Conservation (phyloP, 2,797 vertebrate genomes). For the Cyclura pinguis region DNA sequence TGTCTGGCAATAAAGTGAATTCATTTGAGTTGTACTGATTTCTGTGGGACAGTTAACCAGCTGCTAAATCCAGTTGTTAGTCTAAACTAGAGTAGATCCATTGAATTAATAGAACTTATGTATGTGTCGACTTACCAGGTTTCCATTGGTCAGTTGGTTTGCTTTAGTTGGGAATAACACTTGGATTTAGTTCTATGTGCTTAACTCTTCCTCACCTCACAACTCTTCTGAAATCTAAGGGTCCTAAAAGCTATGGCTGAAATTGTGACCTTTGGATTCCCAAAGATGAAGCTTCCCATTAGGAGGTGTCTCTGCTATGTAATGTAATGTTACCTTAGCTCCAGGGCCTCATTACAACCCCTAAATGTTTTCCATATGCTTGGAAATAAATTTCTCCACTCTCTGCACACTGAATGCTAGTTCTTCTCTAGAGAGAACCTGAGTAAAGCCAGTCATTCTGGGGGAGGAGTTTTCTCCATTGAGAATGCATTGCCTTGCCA, state of each 20-base stretch:
- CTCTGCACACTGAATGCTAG: constrained; percentile 60
- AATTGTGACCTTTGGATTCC: constrained; percentile 24
- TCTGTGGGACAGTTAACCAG: neutral
- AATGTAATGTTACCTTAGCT: constrained; percentile 69
- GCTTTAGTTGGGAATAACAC: too few relatives aligned
- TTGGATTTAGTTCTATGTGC: neutral
- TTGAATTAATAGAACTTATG: too few relatives aligned
- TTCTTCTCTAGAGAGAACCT: constrained; percentile 68
- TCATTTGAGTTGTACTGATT: neutral
- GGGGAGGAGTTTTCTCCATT: neutral
- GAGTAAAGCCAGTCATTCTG: constrained; percentile 65
- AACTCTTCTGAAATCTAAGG: neutral
- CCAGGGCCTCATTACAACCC: constrained; percentile 60
- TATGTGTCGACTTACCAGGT: too few relatives aligned
- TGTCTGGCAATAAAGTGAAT: neutral
- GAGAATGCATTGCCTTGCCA: constrained; percentile 58
- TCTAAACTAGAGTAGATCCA: too few relatives aligned
- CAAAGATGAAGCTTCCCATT: constrained; percentile 55
- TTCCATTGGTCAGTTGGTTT: too few relatives aligned
- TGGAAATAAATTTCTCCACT: constrained; percentile 72
- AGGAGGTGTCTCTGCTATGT: constrained; percentile 54
- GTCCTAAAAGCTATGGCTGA: neutral
- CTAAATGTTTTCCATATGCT: constrained; percentile 76
- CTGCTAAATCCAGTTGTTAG: too few relatives aligned
- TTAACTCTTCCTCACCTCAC: neutral